Base-by-base conservation (phyloP, 2,113 vertebrate species). In the Peromyscus polionotus region DNA sequence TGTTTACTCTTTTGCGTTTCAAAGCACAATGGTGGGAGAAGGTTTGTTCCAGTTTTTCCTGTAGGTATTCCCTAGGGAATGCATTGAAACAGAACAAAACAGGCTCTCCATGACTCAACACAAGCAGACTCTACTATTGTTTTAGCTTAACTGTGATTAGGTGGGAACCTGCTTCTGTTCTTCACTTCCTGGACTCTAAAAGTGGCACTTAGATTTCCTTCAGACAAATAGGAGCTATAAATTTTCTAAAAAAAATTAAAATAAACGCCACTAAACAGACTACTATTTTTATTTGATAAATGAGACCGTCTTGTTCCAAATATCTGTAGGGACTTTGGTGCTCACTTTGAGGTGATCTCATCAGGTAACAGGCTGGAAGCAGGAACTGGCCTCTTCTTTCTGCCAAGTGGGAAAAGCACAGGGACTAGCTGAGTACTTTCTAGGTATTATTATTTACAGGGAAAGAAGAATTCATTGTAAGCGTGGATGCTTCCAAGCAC, bases 11-110 rank as follows among this genome's bases (percentile, higher is more conserved):
- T 97, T 98, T 48, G 22, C 39, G 67, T 91, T 95, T 97, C 65
- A 95, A 97, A 98, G 98, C 59, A 99, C 98, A 99, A 98, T 98
- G 95, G 98, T 99, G 98, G 97, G 98, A 99, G 98, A 97, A 96
- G 96, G 92, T 97, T 97, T 98, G 96, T 83, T 97, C 91, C 84
- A 95, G 75, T 63, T 98, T 98, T 98, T 98, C 98, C 96, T 98
- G 98, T 97, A 98, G 90, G 59, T 88, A 45, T 94, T 81, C 97
- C 97, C 96, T 96, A 97, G 98, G 96, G 98, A 98, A 98, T 97
- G 94, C 39, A 80, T 87, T 87, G 90, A 48, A 83, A 88, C 67
- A 96, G 91, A 98, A 96, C 94, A 97, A 98, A 98, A 97, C 79
- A 87, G 72, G 0, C 0, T 95, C 97, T 97, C 91, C 84, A 70